phyloP scores from a whole-genome alignment of 2,797 vertebrate genomes.

The Prionace glauca region DNA sequence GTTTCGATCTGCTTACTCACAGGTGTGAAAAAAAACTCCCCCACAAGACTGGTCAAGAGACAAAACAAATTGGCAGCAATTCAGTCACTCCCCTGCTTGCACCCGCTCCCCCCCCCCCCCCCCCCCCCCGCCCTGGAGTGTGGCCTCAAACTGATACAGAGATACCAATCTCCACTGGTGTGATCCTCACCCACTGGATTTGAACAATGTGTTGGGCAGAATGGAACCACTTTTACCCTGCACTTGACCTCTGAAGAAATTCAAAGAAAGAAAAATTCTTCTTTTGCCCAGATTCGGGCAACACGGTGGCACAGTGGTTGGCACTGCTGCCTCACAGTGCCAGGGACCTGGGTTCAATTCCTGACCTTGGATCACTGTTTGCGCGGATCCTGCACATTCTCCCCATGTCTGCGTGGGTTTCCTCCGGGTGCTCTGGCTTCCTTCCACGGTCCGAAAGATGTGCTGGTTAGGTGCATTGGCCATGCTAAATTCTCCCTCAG shows the following conservation, averaged over 20 bases:
- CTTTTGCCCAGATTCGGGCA: background rate
- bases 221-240: background rate
- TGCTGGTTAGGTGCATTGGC: too few relatives aligned
- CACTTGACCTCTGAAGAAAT: background rate
- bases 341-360: too few relatives aligned
- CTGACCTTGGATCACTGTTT: too few relatives aligned
- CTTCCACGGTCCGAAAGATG: too few relatives aligned
- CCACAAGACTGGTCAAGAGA: background rate
- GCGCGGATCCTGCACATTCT: too few relatives aligned
- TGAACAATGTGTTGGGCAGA: background rate
- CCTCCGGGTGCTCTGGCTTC: too few relatives aligned
- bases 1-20: background rate
- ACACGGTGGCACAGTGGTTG: too few relatives aligned
- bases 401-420: too few relatives aligned
- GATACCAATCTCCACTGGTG: background rate
- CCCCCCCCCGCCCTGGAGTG: too few relatives aligned
- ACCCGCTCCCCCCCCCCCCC: fast-evolving
- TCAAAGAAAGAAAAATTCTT: background rate
- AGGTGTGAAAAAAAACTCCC: background rate
- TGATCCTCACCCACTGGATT: background rate
- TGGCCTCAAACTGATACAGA: background rate
- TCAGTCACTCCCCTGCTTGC: too few relatives aligned
- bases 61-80: background rate
- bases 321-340: too few relatives aligned
- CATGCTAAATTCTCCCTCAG: too few relatives aligned